Percentiles rank a stretch among this genome's conserved stretches.
Evolutionary conservation across 1,140 invertebrate species (phyloP).

Genomic region (Paracyclopina nana): DNA sequence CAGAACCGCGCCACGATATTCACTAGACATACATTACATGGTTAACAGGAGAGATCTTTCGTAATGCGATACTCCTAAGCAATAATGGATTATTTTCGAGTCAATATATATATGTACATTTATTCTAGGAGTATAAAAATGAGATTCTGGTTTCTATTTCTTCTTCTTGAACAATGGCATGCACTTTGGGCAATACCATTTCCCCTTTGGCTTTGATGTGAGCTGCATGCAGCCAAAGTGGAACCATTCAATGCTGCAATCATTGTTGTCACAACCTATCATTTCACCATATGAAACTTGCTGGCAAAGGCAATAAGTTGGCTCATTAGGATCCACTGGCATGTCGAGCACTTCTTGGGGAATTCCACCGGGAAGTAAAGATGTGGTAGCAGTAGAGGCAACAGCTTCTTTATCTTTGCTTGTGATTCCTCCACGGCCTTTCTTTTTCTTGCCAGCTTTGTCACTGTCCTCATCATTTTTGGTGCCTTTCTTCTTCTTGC

Average conservation of each 20-base stretch:
- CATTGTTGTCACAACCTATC: slow-evolving; percentile 96
- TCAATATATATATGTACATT: no score
- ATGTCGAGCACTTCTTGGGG: slow-evolving; percentile 80
- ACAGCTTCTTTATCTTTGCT: slow-evolving; percentile 21
- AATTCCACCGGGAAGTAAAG: no score
- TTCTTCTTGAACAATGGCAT: slow-evolving; percentile 65
- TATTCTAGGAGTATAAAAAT: no score
- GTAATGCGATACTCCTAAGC: no score
- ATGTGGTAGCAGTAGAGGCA: no score
- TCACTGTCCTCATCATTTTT: slow-evolving; percentile 22
- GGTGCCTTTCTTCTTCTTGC: slow-evolving; percentile 15
- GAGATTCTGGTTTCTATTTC: no score
- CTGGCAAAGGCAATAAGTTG: slow-evolving; percentile 93
- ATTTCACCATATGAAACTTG: slow-evolving; percentile 95
- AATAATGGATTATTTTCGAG: no score
- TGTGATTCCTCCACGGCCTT: slow-evolving; percentile 17
- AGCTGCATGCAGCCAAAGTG: slow-evolving; percentile 93
- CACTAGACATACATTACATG: no score
- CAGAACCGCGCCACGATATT: no score
- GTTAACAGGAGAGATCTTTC: no score
- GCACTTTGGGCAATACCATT: slow-evolving; percentile 94
- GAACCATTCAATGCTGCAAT: slow-evolving; percentile 92
- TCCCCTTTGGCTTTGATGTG: slow-evolving; percentile 93
- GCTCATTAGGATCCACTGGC: slow-evolving; percentile 98
- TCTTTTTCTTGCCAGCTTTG: slow-evolving; percentile 20